phyloP scores from a whole-genome alignment of 1,140 invertebrate species.

The Drosophila subobscura region DNA sequence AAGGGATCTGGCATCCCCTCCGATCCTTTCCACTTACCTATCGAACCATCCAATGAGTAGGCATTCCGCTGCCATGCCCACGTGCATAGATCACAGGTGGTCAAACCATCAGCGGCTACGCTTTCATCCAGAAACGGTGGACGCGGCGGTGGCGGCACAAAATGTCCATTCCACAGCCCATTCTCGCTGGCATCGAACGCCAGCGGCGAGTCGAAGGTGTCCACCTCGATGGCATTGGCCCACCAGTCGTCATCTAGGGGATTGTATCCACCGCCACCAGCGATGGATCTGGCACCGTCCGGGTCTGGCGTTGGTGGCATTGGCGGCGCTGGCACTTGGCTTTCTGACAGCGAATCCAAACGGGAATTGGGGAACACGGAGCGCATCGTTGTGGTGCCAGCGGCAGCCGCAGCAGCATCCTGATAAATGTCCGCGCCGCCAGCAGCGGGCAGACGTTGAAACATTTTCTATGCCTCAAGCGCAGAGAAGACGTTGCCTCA shows the following conservation, averaged over 20 bases:
- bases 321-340: slow-evolving; percentile 59
- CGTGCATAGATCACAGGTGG: slow-evolving; percentile 89
- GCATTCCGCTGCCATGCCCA: slow-evolving; percentile 86
- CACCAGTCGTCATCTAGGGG: slow-evolving; percentile 79
- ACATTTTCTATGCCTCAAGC: slow-evolving; percentile 59
- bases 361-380: slow-evolving; percentile 80
- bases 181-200: slow-evolving; percentile 86
- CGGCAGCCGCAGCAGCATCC: slow-evolving; percentile 42
- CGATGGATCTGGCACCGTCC: slow-evolving; percentile 2
- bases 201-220: slow-evolving; percentile 84
- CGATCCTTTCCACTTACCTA: slow-evolving; percentile 61
- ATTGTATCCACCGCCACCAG: slow-evolving; percentile 47
- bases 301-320: slow-evolving; percentile 16
- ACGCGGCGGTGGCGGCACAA: slow-evolving; percentile 88
- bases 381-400: slow-evolving; percentile 64
- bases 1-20: too few relatives aligned
- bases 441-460: slow-evolving; percentile 62
- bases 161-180: slow-evolving; percentile 87
- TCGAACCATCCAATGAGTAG: slow-evolving; percentile 82
- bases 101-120: slow-evolving; percentile 87
- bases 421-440: slow-evolving; percentile 66
- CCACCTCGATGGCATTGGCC: slow-evolving; percentile 83
- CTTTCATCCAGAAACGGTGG: slow-evolving; percentile 87
- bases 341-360: slow-evolving; percentile 70
- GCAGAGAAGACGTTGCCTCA: too few relatives aligned